Percentiles rank a stretch among this genome's conserved stretches.
These are phyloP conservation scores for Ruditapes philippinarum DNA, from an alignment of 1,140 invertebrate species.

Conservation along the genomic window DNA sequence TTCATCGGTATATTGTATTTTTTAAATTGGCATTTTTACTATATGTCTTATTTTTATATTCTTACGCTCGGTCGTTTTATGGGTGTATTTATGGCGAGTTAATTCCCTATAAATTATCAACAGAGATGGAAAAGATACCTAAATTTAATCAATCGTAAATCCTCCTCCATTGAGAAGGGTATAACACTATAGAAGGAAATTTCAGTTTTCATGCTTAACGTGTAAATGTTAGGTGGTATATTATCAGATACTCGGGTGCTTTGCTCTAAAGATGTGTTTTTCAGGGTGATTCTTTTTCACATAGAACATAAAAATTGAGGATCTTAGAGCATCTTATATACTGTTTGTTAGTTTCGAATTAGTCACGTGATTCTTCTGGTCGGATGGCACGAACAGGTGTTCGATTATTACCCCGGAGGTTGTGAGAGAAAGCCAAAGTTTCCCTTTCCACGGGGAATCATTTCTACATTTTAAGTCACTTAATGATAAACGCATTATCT, in stretches of 20 bases:
- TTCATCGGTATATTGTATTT: not conserved
- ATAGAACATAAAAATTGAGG: not conserved
- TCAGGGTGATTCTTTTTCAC: not conserved
- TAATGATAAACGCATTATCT: constrained; percentile 39
- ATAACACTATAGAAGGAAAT: constrained; percentile 3
- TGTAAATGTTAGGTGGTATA: constrained; percentile 1
- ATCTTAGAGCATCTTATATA: too few species aligned
- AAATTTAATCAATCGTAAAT: constrained; percentile 39
- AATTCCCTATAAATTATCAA: constrained; percentile 45
- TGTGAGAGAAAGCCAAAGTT: not conserved
- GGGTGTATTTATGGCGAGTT: constrained; percentile 35
- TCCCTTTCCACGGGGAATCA: not conserved
- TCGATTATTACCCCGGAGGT: not conserved
- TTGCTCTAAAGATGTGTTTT: not conserved
- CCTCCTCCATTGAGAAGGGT: not conserved
- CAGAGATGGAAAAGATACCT: constrained; percentile 39
- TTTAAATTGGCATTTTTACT: not conserved
- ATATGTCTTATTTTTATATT: constrained; percentile 14
- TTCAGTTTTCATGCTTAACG: constrained; percentile 3
- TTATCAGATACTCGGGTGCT: not conserved
- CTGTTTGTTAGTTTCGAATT: not conserved
- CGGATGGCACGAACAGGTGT: not conserved
- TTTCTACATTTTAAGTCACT: not conserved
- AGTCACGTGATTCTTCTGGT: not conserved
- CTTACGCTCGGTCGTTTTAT: constrained; percentile 32